These are phyloP conservation scores for Pseudomyrmex sp. DNA, from an alignment of 1,140 invertebrate species.

Conservation along the genomic window DNA sequence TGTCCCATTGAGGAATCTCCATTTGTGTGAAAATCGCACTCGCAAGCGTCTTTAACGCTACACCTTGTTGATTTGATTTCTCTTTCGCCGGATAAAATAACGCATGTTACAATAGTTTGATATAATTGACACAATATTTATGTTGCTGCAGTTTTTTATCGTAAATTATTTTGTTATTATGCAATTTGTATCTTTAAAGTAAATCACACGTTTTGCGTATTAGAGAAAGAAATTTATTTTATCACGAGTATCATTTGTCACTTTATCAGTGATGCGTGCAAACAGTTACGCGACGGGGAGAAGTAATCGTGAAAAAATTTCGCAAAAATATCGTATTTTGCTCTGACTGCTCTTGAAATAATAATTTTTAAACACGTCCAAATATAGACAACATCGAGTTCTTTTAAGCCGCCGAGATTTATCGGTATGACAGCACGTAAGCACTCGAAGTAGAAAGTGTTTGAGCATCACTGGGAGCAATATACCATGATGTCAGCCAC, in stretches of 20 bases:
- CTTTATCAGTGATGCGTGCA: background rate
- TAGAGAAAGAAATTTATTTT: too few relatives aligned
- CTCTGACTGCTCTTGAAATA: background rate
- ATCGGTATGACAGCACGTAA: conserved; percentile 65
- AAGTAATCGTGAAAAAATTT: background rate
- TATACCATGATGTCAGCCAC: conserved; percentile 83
- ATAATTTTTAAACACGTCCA: conserved; percentile 49
- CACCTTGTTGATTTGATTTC: conserved; percentile 21
- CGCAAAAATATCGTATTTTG: background rate
- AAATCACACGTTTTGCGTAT: background rate
- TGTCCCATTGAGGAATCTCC: conserved; percentile 70
- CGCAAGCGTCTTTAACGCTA: conserved; percentile 30
- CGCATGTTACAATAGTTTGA: background rate
- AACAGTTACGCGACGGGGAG: background rate
- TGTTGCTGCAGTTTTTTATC: background rate
- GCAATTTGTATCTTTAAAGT: background rate
- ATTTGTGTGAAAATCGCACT: conserved; percentile 57
- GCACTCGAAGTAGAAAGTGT: conserved; percentile 75
- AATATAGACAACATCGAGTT: conserved; percentile 31
- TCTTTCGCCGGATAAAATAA: background rate
- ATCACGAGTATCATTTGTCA: too few relatives aligned
- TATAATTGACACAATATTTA: too few relatives aligned
- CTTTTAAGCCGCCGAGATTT: conserved; percentile 77
- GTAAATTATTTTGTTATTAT: background rate
- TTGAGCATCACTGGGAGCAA: conserved; percentile 82